phyloP scores from a whole-genome alignment of 2,797 vertebrate genomes.

The Cyclura pinguis region DNA sequence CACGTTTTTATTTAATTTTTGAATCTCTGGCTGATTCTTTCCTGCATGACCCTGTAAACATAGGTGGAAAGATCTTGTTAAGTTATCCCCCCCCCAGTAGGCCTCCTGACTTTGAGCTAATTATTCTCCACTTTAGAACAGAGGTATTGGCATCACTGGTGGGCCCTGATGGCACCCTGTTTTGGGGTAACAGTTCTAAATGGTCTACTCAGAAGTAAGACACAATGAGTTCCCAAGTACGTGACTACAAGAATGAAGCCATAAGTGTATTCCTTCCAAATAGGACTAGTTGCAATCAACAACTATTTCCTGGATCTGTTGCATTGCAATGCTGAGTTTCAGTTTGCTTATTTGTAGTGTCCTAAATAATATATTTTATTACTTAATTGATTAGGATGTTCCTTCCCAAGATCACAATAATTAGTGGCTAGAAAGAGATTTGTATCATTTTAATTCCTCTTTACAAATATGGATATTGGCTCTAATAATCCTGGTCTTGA shows the following conservation, averaged over 20 bases:
- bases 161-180: no score
- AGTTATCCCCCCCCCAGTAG: no score
- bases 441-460: conserved; percentile 18
- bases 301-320: conserved; percentile 3
- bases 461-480: not conserved
- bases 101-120: no score
- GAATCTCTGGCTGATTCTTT: no score
- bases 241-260: not conserved
- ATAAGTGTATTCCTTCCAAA: not conserved
- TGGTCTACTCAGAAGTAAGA: not conserved
- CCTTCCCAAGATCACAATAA: conserved; percentile 5
- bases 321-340: not conserved
- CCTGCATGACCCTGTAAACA: no score
- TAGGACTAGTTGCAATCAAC: not conserved
- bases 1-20: no score
- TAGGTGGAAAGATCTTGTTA: no score
- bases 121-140: no score
- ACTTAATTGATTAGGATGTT: conserved; percentile 5
- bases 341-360: not conserved
- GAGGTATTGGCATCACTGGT: no score
- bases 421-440: conserved; percentile 16
- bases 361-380: conserved; percentile 7
- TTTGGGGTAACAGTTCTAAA: no score
- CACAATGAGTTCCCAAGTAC: not conserved
- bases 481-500: not conserved